These are phyloP conservation scores for Semotilus atromaculatus DNA, from an alignment of 2,797 vertebrate species.

Conservation along the genomic window DNA sequence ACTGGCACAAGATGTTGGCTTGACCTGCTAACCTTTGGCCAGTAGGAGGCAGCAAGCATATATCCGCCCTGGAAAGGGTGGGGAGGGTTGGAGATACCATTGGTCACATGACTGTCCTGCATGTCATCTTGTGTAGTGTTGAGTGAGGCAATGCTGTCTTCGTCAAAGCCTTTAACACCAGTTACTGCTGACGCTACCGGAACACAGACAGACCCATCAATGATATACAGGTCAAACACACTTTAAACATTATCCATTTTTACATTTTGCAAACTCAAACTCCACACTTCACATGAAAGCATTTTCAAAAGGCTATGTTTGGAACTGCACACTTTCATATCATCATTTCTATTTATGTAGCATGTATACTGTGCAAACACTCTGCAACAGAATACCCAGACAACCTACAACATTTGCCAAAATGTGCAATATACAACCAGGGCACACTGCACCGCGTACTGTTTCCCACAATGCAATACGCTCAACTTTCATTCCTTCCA, in stretches of 20 bases:
- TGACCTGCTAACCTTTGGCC: slow-evolving; percentile 90
- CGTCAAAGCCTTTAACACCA: slow-evolving; percentile 91
- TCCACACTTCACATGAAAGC: not conserved
- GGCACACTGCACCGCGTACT: not conserved
- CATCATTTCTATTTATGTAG: not conserved
- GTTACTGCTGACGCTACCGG: slow-evolving; percentile 79
- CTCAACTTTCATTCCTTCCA: not conserved
- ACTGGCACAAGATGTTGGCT: not conserved
- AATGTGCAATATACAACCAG: not conserved
- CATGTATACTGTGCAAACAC: not conserved
- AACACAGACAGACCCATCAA: slow-evolving; percentile 38
- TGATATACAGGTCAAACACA: slow-evolving; percentile 30
- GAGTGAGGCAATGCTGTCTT: slow-evolving; percentile 94
- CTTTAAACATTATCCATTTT: not conserved
- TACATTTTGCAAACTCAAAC: not conserved
- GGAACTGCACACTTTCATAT: not conserved
- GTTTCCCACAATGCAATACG: not conserved
- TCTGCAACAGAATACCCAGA: not conserved
- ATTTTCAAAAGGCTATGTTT: not conserved
- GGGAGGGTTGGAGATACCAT: slow-evolving; percentile 83
- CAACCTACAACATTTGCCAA: not conserved
- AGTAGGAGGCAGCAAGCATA: slow-evolving; percentile 94
- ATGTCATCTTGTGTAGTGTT: slow-evolving; percentile 92
- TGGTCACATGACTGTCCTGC: slow-evolving; percentile 89
- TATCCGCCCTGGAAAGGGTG: slow-evolving; percentile 90